Evolutionary conservation across 2,113 vertebrate genomes (phyloP).

Genomic region (Ciconia stormi): DNA sequence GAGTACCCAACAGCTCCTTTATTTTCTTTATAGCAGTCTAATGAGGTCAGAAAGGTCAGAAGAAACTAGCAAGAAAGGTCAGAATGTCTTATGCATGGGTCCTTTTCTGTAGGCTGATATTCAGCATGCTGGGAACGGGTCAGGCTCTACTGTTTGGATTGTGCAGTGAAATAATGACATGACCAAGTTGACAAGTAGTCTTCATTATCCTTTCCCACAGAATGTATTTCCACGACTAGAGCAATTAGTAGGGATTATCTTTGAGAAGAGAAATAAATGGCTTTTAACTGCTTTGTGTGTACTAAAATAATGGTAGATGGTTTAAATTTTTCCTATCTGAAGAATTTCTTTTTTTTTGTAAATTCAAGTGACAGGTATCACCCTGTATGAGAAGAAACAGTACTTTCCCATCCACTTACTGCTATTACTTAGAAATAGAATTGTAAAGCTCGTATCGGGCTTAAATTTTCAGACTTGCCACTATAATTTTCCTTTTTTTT

Average conservation of each 20-base stretch:
- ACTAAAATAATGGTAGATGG: slow-evolving; percentile 21
- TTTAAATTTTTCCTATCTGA: slow-evolving; percentile 25
- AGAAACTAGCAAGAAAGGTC: slow-evolving; percentile 53
- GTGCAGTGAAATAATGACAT: slow-evolving; percentile 56
- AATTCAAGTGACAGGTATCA: background rate
- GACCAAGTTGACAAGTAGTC: slow-evolving; percentile 55
- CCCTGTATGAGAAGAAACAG: background rate
- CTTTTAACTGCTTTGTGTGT: slow-evolving; percentile 38
- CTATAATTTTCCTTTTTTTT: background rate
- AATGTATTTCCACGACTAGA: slow-evolving; percentile 20
- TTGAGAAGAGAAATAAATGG: slow-evolving; percentile 32
- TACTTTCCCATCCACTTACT: background rate
- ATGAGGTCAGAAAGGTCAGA: slow-evolving; percentile 54
- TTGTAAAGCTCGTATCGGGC: background rate
- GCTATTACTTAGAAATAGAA: background rate
- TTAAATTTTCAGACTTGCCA: background rate
- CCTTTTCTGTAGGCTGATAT: slow-evolving; percentile 35
- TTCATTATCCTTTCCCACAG: slow-evolving; percentile 64
- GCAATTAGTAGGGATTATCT: slow-evolving; percentile 59
- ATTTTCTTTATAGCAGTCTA: slow-evolving; percentile 44
- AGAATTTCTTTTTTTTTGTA: background rate
- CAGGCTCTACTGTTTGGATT: slow-evolving; percentile 9
- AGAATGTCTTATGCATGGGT: slow-evolving; percentile 7
- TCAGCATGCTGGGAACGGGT: slow-evolving; percentile 17
- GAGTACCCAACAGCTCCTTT: background rate